A percentile compares a stretch with the other conserved stretches of the same genome.
Evolutionary conservation across 2,888 invertebrate genomes (phyloP).

Genomic region (Ochlodes sylvanus): DNA sequence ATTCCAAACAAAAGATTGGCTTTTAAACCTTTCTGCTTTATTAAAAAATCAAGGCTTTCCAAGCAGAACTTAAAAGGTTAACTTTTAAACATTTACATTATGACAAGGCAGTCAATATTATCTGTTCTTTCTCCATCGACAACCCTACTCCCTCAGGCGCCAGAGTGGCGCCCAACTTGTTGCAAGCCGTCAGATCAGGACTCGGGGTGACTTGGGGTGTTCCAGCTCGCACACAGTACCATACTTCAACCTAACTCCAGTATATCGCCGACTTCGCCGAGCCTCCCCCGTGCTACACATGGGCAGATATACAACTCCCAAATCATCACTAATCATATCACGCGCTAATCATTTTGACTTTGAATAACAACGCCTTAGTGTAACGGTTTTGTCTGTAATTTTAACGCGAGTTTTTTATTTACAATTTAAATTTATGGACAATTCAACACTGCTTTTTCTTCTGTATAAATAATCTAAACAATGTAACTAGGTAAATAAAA

Average conservation of each 20-base stretch:
- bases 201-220: conserved; percentile 32
- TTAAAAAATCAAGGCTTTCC: no score
- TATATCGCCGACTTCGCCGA: conserved; percentile 1
- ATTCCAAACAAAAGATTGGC: no score
- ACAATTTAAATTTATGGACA: background rate
- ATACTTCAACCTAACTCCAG: background rate
- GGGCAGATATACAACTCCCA: background rate
- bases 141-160: conserved; percentile 56
- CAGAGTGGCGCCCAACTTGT: conserved; percentile 70
- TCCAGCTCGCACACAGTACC: conserved; percentile 38
- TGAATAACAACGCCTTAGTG: background rate
- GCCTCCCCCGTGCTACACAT: background rate
- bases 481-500: no score
- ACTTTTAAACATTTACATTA: no score
- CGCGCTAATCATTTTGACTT: background rate
- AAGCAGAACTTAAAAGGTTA: no score
- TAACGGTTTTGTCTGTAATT: background rate
- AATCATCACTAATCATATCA: conserved; percentile 13
- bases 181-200: conserved; percentile 49
- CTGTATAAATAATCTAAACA: no score
- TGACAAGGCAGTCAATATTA: no score
- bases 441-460: background rate
- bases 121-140: conserved; percentile 4
- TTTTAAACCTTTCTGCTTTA: no score
- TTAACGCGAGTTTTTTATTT: background rate